Conservation (phyloP, 2,113 vertebrate species). For the Amblyopsis rosae region DNA sequence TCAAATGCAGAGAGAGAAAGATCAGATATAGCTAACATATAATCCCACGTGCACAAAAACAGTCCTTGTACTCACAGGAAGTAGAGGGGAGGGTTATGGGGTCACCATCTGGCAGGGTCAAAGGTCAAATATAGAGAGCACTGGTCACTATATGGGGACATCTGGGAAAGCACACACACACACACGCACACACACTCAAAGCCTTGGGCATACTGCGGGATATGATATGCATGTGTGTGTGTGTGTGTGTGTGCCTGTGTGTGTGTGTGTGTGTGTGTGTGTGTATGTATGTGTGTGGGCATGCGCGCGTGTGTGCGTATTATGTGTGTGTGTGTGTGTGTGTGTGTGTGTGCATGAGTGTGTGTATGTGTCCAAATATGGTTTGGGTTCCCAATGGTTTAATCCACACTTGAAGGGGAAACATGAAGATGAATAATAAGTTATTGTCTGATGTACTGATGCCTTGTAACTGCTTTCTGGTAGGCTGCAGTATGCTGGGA, state of each 20-base stretch:
- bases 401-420: background rate
- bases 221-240: conserved; percentile 36
- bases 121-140: conserved; percentile 47
- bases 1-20: no score
- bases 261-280: conserved; percentile 16
- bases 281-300: conserved; percentile 6
- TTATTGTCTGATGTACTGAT: background rate
- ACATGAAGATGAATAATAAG: background rate
- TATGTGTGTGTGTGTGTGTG: conserved; percentile 12
- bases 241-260: conserved; percentile 22
- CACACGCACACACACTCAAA: background rate
- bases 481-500: background rate
- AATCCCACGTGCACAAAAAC: conserved; percentile 10
- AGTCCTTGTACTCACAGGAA: background rate
- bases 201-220: background rate
- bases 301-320: conserved; percentile 10
- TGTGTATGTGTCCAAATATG: background rate
- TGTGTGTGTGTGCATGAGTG: conserved; percentile 2
- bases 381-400: background rate
- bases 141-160: conserved; percentile 53
- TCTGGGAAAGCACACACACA: conserved; percentile 43
- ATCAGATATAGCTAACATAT: background rate
- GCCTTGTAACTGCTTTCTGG: no score
- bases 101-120: conserved; percentile 67
- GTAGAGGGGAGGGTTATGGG: background rate